Percentiles rank a stretch among this genome's conserved stretches.
These are phyloP conservation scores for Mionectes macconnelli DNA, from an alignment of 2,113 vertebrate genomes.

Conservation along the genomic window DNA sequence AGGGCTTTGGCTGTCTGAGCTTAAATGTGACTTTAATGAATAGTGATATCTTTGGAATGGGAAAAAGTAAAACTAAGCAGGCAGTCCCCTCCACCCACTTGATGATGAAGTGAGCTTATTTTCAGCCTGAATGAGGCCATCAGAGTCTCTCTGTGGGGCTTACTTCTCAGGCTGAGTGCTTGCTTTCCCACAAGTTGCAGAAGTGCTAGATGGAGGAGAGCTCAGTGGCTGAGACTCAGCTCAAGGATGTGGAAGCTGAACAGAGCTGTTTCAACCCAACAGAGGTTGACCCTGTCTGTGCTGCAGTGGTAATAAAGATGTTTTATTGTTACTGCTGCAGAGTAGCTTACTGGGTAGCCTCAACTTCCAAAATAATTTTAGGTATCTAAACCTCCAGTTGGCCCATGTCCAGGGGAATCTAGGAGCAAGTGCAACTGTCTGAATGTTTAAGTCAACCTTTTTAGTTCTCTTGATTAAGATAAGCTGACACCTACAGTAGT, in stretches of 20 bases:
- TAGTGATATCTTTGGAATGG: background rate
- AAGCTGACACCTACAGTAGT: background rate
- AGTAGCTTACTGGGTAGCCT: background rate
- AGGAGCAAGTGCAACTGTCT: background rate
- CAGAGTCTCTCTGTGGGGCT: background rate
- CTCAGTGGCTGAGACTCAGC: background rate
- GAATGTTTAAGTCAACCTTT: background rate
- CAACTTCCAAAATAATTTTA: background rate
- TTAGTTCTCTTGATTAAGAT: background rate
- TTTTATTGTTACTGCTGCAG: background rate
- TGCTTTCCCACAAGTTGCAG: background rate
- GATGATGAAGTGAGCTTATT: background rate
- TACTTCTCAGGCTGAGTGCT: background rate
- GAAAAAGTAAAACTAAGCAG: background rate
- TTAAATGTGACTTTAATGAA: background rate
- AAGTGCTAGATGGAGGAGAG: background rate
- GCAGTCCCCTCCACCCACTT: accelerated
- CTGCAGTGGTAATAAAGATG: background rate
- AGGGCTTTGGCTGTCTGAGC: background rate
- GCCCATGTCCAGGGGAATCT: background rate
- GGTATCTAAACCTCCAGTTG: background rate
- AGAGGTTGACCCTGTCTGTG: background rate
- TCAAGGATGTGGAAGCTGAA: background rate
- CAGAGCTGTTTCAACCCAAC: background rate
- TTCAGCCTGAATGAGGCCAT: background rate